Conservation (phyloP, 2,888 invertebrate genomes). For the Agriopis aurantiaria region DNA sequence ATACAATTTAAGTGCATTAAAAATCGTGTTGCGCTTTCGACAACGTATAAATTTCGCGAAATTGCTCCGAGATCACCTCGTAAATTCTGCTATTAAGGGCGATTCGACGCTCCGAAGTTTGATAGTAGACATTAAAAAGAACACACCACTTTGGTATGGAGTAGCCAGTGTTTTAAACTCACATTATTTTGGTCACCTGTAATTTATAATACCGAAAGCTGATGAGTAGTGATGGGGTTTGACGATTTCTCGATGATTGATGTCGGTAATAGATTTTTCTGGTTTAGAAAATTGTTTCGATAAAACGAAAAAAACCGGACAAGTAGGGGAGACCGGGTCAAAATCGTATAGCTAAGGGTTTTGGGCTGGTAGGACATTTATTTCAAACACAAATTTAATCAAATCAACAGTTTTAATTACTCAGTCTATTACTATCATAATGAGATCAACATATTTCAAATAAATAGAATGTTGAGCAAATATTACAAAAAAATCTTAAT, state of each 20-base stretch:
- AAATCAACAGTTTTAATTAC: too few relatives aligned
- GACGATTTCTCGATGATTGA: not conserved
- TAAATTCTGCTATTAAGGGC: conserved; percentile 60
- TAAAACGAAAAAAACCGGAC: too few relatives aligned
- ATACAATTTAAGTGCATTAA: conserved; percentile 55
- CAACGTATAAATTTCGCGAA: conserved; percentile 70
- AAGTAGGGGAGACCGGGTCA: too few relatives aligned
- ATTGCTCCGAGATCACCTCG: conserved; percentile 64
- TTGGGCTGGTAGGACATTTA: too few relatives aligned
- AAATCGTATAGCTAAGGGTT: too few relatives aligned
- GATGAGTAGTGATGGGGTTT: conserved; percentile 28
- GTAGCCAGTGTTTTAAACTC: conserved; percentile 55
- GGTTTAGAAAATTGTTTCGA: not conserved
- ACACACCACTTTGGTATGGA: conserved; percentile 41
- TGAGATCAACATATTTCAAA: too few relatives aligned
- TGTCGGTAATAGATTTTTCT: not conserved
- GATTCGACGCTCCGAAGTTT: conserved; percentile 36
- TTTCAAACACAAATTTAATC: too few relatives aligned
- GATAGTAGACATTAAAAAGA: conserved; percentile 47
- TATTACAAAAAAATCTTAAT: too few relatives aligned
- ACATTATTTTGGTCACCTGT: conserved; percentile 59
- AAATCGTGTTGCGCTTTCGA: conserved; percentile 61
- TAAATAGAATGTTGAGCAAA: too few relatives aligned
- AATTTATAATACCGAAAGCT: conserved; percentile 58
- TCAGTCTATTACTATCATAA: too few relatives aligned